Conservation (phyloP, 2,797 vertebrate genomes). For the Anguilla obscura region DNA sequence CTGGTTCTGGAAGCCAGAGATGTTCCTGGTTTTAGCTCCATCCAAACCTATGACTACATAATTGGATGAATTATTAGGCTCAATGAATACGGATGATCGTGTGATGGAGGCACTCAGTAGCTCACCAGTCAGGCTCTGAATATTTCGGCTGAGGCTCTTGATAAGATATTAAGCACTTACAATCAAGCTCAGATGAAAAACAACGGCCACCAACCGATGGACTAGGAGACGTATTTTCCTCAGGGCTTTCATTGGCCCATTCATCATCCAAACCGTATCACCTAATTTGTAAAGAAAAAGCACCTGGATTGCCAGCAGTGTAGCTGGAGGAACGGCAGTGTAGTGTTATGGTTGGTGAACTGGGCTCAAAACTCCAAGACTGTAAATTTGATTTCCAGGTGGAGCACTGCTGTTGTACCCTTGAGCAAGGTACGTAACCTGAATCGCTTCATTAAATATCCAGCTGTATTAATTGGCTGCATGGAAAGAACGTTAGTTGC, state of each 20-base stretch:
- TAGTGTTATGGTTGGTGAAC: neutral
- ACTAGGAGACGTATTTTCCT: neutral
- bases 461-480: neutral
- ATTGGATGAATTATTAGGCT: neutral
- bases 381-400: neutral
- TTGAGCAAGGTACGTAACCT: neutral
- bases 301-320: conserved; percentile 45
- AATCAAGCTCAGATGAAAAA: neutral
- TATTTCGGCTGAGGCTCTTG: neutral
- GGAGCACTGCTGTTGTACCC: neutral
- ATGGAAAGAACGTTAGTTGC: neutral
- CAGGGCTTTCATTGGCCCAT: conserved; percentile 25
- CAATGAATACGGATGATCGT: neutral
- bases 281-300: conserved; percentile 28
- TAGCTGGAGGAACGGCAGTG: neutral
- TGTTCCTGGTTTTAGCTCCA: neutral
- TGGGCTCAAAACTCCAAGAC: neutral
- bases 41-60: neutral
- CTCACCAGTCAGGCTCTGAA: neutral
- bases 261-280: conserved; percentile 46
- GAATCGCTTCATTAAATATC: neutral
- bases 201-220: neutral
- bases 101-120: neutral
- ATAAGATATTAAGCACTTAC: neutral
- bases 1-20: too few relatives aligned